These are phyloP conservation scores for Campylorhamphus procurvoides DNA, from an alignment of 2,113 vertebrate species.

Conservation along the genomic window DNA sequence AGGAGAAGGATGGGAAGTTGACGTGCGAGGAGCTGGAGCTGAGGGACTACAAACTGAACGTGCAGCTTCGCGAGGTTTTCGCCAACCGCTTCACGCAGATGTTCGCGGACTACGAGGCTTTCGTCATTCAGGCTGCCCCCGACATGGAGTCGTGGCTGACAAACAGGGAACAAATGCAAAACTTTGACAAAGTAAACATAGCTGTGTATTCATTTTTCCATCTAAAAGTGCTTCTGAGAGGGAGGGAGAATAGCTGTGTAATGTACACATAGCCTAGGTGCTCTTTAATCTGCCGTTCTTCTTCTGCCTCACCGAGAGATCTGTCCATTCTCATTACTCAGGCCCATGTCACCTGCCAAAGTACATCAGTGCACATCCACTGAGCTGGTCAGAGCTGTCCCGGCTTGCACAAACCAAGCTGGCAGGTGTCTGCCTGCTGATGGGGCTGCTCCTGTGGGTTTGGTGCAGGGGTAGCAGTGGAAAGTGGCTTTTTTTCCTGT, in stretches of 20 bases:
- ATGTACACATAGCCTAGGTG: background rate
- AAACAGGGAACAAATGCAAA: conserved; percentile 92
- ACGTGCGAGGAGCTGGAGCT: conserved; percentile 85
- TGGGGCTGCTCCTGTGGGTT: background rate
- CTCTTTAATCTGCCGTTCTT: background rate
- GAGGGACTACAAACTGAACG: conserved; percentile 85
- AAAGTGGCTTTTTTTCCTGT: background rate
- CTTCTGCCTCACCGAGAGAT: background rate
- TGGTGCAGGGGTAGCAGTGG: background rate
- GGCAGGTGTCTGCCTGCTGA: background rate
- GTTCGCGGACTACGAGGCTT: conserved; percentile 93
- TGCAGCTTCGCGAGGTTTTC: conserved; percentile 93
- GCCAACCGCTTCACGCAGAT: conserved; percentile 90
- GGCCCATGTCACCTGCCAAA: background rate
- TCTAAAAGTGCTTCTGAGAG: background rate
- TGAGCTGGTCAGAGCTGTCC: background rate
- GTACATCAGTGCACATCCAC: background rate
- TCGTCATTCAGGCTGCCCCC: conserved; percentile 89
- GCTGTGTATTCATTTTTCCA: background rate
- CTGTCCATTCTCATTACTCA: background rate
- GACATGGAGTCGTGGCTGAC: conserved; percentile 95
- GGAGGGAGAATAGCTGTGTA: background rate
- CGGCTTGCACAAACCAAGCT: background rate
- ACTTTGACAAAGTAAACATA: conserved; percentile 93
- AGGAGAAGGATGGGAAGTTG: conserved; percentile 71